A percentile compares a stretch with the other conserved stretches of the same genome.
Conservation (phyloP, 2,888 invertebrate species). For the Lasioglossum vierecki region DNA sequence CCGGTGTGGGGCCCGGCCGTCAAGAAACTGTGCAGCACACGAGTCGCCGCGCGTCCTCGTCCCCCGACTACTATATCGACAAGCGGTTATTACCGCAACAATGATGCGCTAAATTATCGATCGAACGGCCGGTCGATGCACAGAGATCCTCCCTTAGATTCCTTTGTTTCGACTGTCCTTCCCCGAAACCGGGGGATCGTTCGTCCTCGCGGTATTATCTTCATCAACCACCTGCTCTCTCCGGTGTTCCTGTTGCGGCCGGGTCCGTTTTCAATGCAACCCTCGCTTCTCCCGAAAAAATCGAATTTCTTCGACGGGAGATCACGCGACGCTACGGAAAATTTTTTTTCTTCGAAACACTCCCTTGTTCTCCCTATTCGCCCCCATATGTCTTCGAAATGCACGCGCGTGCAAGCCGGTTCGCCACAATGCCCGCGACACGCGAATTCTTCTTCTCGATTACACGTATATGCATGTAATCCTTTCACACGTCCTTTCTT, state of each 20-base stretch:
- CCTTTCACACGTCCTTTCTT: slow-evolving; percentile 10
- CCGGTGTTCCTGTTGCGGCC: slow-evolving; percentile 52
- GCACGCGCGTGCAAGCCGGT: not conserved
- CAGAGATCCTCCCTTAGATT: slow-evolving; percentile 70
- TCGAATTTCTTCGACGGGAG: slow-evolving; percentile 50
- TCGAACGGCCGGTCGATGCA: slow-evolving; percentile 65
- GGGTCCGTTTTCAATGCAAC: slow-evolving; percentile 36
- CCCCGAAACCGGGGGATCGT: slow-evolving; percentile 50
- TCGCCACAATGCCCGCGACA: not conserved
- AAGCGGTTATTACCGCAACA: slow-evolving; percentile 68
- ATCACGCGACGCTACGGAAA: slow-evolving; percentile 61
- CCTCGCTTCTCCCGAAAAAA: slow-evolving; percentile 33
- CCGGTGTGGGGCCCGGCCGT: slow-evolving; percentile 25
- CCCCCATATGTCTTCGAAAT: slow-evolving; percentile 17
- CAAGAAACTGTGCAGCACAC: slow-evolving; percentile 9
- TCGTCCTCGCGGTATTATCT: slow-evolving; percentile 65
- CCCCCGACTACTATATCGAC: slow-evolving; percentile 41
- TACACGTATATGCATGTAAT: not conserved
- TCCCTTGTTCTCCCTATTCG: not conserved
- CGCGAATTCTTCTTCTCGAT: not conserved
- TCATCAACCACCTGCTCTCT: slow-evolving; percentile 68
- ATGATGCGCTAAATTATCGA: slow-evolving; percentile 70
- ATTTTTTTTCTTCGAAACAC: not conserved
- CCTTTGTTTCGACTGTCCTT: slow-evolving; percentile 49
- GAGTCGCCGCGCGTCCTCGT: slow-evolving; percentile 21